phyloP scores from a whole-genome alignment of 2,797 vertebrate species.

The Cottoperca gobio region DNA sequence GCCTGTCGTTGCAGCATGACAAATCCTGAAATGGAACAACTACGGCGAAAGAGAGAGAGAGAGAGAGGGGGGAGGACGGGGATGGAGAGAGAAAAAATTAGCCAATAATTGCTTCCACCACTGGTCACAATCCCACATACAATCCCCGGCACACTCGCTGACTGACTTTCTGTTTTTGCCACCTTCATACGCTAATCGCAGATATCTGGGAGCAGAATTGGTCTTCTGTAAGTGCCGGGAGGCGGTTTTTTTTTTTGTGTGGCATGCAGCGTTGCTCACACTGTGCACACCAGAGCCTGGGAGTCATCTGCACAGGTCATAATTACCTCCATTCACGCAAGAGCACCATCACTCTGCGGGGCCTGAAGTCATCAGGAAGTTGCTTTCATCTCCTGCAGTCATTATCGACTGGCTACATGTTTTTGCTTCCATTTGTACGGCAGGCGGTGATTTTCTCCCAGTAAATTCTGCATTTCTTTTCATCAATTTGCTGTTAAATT shows the following conservation, averaged over 20 bases:
- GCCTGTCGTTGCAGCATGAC: constrained; percentile 71
- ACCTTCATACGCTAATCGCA: constrained; percentile 43
- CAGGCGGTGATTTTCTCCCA: constrained; percentile 5
- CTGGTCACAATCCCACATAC: constrained; percentile 5
- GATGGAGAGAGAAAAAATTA: constrained; percentile 13
- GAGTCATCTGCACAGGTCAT: constrained; percentile 45
- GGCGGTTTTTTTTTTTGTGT: constrained; percentile 51
- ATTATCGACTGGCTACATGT: constrained; percentile 15
- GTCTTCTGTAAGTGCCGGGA: constrained; percentile 45
- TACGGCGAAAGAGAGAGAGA: constrained; percentile 14
- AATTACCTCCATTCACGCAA: constrained; percentile 63
- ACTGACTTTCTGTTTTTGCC: constrained; percentile 38
- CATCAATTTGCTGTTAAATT: constrained; percentile 1
- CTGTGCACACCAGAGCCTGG: constrained; percentile 35
- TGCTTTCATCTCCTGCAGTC: constrained; percentile 35
- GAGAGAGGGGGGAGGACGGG: neutral
- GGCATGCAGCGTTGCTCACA: constrained; percentile 37
- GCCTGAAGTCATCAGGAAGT: constrained; percentile 49
- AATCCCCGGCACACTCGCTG: too few species aligned
- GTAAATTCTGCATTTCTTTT: neutral
- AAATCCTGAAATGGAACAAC: constrained; percentile 64
- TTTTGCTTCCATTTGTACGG: constrained; percentile 3
- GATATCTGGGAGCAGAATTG: neutral
- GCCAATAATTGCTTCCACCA: constrained; percentile 4
- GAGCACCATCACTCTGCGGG: constrained; percentile 37